Conservation (phyloP, 1,140 invertebrate species). For the Hypsibius dujardini region DNA sequence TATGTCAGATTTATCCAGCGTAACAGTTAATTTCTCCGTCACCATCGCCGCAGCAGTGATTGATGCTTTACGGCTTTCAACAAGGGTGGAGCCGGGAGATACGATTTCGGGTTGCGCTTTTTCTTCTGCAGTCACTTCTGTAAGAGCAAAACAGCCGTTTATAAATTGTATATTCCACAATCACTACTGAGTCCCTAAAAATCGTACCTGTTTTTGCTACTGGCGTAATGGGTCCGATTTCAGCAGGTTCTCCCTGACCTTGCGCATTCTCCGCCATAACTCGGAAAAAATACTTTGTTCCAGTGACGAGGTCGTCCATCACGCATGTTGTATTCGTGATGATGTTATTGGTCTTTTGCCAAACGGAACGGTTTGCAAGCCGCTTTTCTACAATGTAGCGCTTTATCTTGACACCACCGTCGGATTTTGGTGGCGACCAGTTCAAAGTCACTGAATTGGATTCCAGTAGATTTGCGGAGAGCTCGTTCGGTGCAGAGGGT, state of each 20-base stretch:
- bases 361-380: conserved; percentile 49
- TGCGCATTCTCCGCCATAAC: conserved; percentile 76
- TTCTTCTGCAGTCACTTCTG: not conserved
- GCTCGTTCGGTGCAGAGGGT: not conserved
- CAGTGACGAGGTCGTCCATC: conserved; percentile 69
- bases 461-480: not conserved
- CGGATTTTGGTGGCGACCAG: conserved; percentile 39
- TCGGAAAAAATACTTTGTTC: conserved; percentile 69
- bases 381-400: conserved; percentile 81
- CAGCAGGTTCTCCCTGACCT: conserved; percentile 57
- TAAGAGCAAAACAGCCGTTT: not conserved
- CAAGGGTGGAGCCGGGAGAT: no score
- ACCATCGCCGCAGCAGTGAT: no score
- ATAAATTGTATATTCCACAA: no score
- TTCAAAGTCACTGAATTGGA: conserved; percentile 26
- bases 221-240: conserved; percentile 40
- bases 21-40: not conserved
- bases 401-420: conserved; percentile 29
- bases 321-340: conserved; percentile 54
- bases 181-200: no score
- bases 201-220: no score
- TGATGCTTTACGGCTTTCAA: no score
- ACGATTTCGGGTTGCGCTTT: not conserved
- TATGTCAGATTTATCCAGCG: not conserved
- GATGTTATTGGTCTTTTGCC: conserved; percentile 66